These are phyloP conservation scores for Chaetodon trifascialis DNA, from an alignment of 2,113 vertebrate species.

Conservation along the genomic window DNA sequence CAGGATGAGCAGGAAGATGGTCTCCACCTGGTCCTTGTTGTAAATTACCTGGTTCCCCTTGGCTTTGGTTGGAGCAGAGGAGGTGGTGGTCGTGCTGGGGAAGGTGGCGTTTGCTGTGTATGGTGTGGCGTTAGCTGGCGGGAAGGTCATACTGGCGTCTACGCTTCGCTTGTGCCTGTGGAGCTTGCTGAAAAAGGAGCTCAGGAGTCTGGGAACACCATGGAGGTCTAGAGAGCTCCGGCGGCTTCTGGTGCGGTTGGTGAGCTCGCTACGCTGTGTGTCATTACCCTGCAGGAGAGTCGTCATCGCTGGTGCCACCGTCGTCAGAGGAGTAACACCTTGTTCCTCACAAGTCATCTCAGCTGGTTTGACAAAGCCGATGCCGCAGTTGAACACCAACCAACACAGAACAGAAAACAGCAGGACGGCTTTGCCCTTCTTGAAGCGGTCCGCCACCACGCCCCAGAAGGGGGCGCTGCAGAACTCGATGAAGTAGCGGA, in stretches of 20 bases:
- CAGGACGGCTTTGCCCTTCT: constrained; percentile 93
- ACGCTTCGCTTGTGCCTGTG: constrained; percentile 41
- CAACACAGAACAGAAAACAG: constrained; percentile 96
- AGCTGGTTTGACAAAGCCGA: constrained; percentile 94
- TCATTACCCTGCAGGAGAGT: neutral
- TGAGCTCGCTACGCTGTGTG: constrained; percentile 26
- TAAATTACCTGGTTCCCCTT: constrained; percentile 67
- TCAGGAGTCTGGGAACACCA: neutral
- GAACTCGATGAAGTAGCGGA: constrained; percentile 98
- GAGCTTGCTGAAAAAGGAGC: neutral
- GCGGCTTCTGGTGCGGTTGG: constrained; percentile 52
- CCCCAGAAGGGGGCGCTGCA: constrained; percentile 99
- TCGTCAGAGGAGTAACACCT: constrained; percentile 16
- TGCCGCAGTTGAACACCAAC: constrained; percentile 95
- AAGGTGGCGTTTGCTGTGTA: constrained; percentile 16
- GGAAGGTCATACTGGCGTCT: constrained; percentile 11
- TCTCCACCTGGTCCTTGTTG: constrained; percentile 90
- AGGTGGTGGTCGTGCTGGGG: constrained; percentile 31
- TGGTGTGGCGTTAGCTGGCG: neutral
- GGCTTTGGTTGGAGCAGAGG: constrained; percentile 60
- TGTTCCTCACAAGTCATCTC: constrained; percentile 88
- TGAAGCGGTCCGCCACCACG: constrained; percentile 95
- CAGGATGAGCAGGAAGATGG: constrained; percentile 94
- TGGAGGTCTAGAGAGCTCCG: neutral
- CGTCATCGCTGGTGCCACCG: accelerated